Conservation (phyloP, 2,113 vertebrate genomes). For the Oceanites oceanicus region DNA sequence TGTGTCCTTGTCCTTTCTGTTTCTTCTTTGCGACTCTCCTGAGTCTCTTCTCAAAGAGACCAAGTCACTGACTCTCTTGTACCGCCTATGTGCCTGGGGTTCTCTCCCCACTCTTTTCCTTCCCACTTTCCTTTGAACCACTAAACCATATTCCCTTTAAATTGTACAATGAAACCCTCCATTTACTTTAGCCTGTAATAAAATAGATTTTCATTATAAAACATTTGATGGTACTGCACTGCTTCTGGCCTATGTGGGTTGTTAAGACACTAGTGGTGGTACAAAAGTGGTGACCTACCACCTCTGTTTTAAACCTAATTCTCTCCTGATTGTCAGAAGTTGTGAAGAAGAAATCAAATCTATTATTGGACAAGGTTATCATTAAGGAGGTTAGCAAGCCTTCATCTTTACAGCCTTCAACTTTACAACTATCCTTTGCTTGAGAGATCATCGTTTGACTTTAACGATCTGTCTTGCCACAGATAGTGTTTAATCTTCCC, state of each 20-base stretch:
- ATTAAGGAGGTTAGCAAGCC: slow-evolving; percentile 38
- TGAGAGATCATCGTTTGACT: slow-evolving; percentile 30
- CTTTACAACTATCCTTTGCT: slow-evolving; percentile 42
- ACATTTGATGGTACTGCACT: slow-evolving; percentile 18
- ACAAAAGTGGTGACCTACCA: slow-evolving; percentile 20
- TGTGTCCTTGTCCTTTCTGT: not conserved
- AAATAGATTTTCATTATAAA: slow-evolving; percentile 56
- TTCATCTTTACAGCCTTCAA: slow-evolving; percentile 50
- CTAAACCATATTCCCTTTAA: not conserved
- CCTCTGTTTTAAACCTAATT: slow-evolving; percentile 54
- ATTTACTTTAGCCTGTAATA: slow-evolving; percentile 48
- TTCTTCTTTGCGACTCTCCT: not conserved
- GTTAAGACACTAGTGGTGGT: not conserved
- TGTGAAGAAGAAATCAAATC: slow-evolving; percentile 59
- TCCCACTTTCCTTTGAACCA: not conserved
- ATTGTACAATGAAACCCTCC: slow-evolving; percentile 24
- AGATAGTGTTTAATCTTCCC: slow-evolving; percentile 30
- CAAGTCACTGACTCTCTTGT: not conserved
- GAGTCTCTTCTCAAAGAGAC: not conserved
- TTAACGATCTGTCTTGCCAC: slow-evolving; percentile 26
- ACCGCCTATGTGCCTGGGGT: not conserved
- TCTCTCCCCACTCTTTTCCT: not conserved
- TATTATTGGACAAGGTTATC: slow-evolving; percentile 49
- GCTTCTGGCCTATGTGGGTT: not conserved
- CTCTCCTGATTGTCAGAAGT: slow-evolving; percentile 39